Base-by-base conservation (phyloP, 2,797 vertebrate genomes). In the Erpetoichthys calabaricus region DNA sequence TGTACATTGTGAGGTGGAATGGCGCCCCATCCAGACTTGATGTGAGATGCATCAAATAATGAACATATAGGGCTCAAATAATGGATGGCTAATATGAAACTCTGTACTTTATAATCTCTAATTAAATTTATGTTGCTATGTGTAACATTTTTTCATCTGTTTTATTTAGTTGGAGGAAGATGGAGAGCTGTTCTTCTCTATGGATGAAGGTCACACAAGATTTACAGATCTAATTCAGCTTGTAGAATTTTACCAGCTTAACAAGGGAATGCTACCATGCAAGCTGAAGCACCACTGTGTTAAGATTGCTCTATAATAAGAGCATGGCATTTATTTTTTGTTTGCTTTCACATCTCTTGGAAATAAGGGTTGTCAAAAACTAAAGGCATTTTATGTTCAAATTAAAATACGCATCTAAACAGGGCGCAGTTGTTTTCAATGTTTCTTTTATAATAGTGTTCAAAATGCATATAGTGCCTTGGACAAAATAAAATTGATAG, bases 241-340 rank as follows among this genome's bases (percentile, higher is more conserved):
- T 69, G 94, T 99, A 76, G 93, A 99, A 71, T 99, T 99, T 73
- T 92, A 97, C 75, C 94, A 95, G 64, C 85, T 99, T 60, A 99
- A 99, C 80, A 90, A 88, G 62, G 92, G 92, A 6, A 81, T 90
- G 57, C 80, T 99, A 70, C 96, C 95, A 68, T 95, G 90, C 82
- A 96, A 88, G 71, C 86, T 99, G 67, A 97, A 91, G 77, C 91
- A 98, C 79, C 91, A 93, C 70, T 98, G 96, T 69, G 73, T 86
- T 66, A 79, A 77, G 68, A 86, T 91, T 74, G 73, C 86, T 72
- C 80, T 97, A 77, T 98, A 88, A 89, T 70, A 66, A 67, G 68
- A 70, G 55, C 42, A 6, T 57, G 62, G 56, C 60, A 9, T 42
- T 56, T 65, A 41, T 54, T 8, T 8, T 42, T 54, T 54, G 25